A percentile compares a stretch with the other conserved stretches of the same genome.
Evolutionary conservation across 2,888 invertebrate species (phyloP).

Genomic region (Xestia rhomboidea): DNA sequence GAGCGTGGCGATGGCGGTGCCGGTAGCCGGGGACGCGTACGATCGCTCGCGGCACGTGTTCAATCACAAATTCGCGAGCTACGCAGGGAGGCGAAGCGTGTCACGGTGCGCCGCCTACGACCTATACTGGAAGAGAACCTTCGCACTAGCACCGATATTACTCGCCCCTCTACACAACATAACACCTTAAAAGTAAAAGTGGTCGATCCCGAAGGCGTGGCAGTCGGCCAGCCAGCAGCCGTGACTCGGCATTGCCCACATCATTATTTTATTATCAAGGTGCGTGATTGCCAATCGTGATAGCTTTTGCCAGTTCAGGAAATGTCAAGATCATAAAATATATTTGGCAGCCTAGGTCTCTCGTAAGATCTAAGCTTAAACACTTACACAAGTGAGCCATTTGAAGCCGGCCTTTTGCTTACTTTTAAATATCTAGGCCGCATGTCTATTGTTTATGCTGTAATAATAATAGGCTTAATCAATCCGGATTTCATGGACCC

Average conservation of each 20-base stretch:
- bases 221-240: conserved; percentile 70
- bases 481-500: not conserved
- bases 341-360: conserved; percentile 46
- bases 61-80: conserved; percentile 71
- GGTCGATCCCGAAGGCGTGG: conserved; percentile 86
- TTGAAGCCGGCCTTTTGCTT: conserved; percentile 10
- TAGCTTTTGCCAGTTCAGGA: conserved; percentile 64
- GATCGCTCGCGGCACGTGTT: conserved; percentile 66
- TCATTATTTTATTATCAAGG: conserved; percentile 75
- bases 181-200: conserved; percentile 88
- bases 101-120: conserved; percentile 74
- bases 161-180: conserved; percentile 80
- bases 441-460: not conserved
- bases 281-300: conserved; percentile 76
- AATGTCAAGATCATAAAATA: conserved; percentile 76
- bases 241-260: conserved; percentile 76
- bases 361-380: conserved; percentile 14
- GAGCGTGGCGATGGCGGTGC: conserved; percentile 30
- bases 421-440: conserved; percentile 19
- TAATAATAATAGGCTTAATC: not conserved
- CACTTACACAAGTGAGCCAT: not conserved
- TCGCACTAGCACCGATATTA: conserved; percentile 73
- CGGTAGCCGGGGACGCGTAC: conserved; percentile 50
- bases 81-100: conserved; percentile 74
- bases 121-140: conserved; percentile 74